A percentile compares a stretch with the other conserved stretches of the same genome.
phyloP scores from a whole-genome alignment of 2,888 invertebrate genomes.

The Hypsopygia costalis region DNA sequence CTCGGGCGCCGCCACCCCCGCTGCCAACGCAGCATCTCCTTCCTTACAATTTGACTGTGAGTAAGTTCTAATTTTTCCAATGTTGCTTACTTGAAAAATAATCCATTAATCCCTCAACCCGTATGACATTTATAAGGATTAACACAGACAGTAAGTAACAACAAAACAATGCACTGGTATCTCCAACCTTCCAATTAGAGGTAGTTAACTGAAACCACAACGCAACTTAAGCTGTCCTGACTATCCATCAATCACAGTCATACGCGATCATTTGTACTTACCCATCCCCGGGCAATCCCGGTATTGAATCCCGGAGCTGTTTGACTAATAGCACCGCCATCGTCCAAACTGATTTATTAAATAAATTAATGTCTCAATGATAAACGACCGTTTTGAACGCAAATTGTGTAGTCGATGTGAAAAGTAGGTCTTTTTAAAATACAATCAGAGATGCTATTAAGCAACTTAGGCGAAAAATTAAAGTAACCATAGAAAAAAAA shows the following conservation, averaged over 20 bases:
- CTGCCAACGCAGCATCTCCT: too few relatives aligned
- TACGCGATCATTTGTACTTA: slow-evolving; percentile 55
- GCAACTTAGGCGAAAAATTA: too few relatives aligned
- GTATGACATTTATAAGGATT: too few relatives aligned
- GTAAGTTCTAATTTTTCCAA: too few relatives aligned
- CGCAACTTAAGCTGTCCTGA: slow-evolving; percentile 38
- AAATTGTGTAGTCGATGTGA: slow-evolving; percentile 33
- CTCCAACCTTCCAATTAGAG: slow-evolving; percentile 13
- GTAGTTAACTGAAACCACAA: slow-evolving; percentile 24
- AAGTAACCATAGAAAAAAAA: too few relatives aligned
- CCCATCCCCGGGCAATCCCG: slow-evolving; percentile 43
- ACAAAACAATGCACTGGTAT: slow-evolving; percentile 2
- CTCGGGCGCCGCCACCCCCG: too few relatives aligned
- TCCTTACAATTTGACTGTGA: too few relatives aligned
- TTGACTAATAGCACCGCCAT: slow-evolving; percentile 63
- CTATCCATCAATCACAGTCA: slow-evolving; percentile 64
- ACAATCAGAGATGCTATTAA: too few relatives aligned
- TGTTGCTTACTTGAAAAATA: too few relatives aligned
- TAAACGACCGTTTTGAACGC: slow-evolving; percentile 55
- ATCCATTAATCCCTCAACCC: too few relatives aligned
- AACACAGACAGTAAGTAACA: too few relatives aligned
- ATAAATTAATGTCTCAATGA: slow-evolving; percentile 64
- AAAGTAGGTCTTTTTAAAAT: too few relatives aligned
- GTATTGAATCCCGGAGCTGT: slow-evolving; percentile 46
- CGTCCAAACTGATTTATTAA: slow-evolving; percentile 68